Percentiles rank a stretch among this genome's conserved stretches.
Evolutionary conservation across 1,140 invertebrate species (phyloP).

Genomic region (Calycopis cecrops): DNA sequence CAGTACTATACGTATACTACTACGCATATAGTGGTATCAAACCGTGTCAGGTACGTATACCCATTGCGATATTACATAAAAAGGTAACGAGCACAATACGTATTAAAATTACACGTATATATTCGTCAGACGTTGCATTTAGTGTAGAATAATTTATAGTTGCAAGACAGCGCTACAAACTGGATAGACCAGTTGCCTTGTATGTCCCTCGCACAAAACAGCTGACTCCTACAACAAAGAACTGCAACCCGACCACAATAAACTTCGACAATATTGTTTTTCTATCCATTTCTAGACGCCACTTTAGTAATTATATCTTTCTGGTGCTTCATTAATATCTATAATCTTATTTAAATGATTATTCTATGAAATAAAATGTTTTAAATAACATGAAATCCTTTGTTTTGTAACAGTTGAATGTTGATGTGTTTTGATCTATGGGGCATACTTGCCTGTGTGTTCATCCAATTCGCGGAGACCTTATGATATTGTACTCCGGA

Average conservation of each 20-base stretch:
- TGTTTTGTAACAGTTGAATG: conserved; percentile 23
- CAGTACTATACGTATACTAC: too few relatives aligned
- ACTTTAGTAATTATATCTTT: too few relatives aligned
- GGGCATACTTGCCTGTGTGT: conserved; percentile 70
- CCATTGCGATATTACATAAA: too few relatives aligned
- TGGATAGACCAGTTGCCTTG: conserved; percentile 40
- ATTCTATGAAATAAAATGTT: background rate
- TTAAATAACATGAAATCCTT: background rate
- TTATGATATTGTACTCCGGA: conserved; percentile 52
- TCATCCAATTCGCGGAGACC: conserved; percentile 67
- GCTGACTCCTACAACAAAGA: conserved; percentile 66
- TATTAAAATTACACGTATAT: too few relatives aligned
- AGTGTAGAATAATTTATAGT: background rate
- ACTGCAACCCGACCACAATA: background rate
- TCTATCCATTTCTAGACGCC: background rate
- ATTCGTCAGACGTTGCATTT: too few relatives aligned
- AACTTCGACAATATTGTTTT: background rate
- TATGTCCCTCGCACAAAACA: conserved; percentile 36
- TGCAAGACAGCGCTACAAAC: conserved; percentile 18
- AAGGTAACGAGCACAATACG: too few relatives aligned
- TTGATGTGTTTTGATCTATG: conserved; percentile 37
- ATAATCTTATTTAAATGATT: too few relatives aligned
- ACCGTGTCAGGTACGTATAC: too few relatives aligned
- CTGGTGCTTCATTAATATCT: too few relatives aligned
- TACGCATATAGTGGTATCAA: too few relatives aligned